Base-by-base conservation (phyloP, 2,888 invertebrate species). In the Gari tellinella region DNA sequence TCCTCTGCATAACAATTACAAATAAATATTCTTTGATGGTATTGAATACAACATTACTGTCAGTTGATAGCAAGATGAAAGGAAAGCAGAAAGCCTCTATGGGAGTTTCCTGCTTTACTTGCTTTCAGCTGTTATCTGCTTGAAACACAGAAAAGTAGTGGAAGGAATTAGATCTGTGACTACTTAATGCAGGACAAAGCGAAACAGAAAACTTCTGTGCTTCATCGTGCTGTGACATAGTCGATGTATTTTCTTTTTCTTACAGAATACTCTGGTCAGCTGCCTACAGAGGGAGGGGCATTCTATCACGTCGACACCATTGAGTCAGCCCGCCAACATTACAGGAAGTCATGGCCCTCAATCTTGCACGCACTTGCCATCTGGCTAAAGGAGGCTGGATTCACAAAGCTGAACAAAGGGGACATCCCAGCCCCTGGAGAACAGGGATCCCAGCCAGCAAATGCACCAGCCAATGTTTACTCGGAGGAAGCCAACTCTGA, bases 231-330 rank as follows among this genome's bases (percentile, higher is more conserved):
- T 40, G 40, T 12, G 14, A 12, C 14, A 40, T 12, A 40, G 8
- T 40, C 10, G 14, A 14, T 40, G 8, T 40, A 40, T 40, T 40
- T 40, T 40, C 14, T 40, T n/a, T n/a, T n/a, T 15, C 12, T 45
- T 61, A 10, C 69, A 94, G 98, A 99, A 92, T 99, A 97, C 92
- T 95, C 96, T 1, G 97, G 97, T 72, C 99, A 99, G 91, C 93
- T 99, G 66, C 92, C 92, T 21, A 68, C 89, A 41, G 92, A 92
- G 56, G 99, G 99, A 57, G 99, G 99, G 4, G 97, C 99, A 17
- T 99, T 99, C 93, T 99, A 99, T 92, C 97, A 97, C 0, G 96
- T 97, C 31, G 99, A 99, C 89, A 98, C 98, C 0, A 97, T 97
- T 87, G 98, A 99, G 49, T 96, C 96, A 12, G 97, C 98, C 0